Base-by-base conservation (phyloP, 2,797 vertebrate species). In the Sus cebifrons region DNA sequence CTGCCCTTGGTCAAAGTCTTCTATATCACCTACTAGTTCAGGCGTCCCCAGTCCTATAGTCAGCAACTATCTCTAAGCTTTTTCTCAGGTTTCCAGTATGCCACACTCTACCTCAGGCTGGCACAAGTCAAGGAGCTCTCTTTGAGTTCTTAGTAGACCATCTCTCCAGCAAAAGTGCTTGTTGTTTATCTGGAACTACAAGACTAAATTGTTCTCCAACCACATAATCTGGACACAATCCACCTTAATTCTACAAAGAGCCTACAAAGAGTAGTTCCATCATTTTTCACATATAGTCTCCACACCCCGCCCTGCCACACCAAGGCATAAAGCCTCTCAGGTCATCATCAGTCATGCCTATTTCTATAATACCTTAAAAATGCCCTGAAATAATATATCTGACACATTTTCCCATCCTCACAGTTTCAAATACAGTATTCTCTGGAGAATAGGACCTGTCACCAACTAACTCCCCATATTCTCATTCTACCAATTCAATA, bases 241-340 rank as follows among this genome's bases (percentile, higher is more conserved):
- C 20, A 27, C 15, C 27, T 73, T 16, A n/a, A 4, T 92, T 82
- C 25, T 62, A 73, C 9, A 70, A 65, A 88, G 20, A 36, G 2
- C 5, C 29, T 62, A 79, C 15, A n/a, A 94, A 67, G 6, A 84
- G 44, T 23, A 71, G 29, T 32, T 75, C 1, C 5, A 90, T 14
- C 29, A 16, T 15, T 52, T 73, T 77, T 56, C 12, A 56, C 27
- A 74, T 44, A n/a, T 7, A 60, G 13, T 52, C n/a, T 5, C 8
- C 9, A n/a, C 7, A 12, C 0, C 0, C 1, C 36, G 36, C 36
- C 36, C 36, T 36, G 36, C 3, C 18, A 2, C 21, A 44, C 6
- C 27, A 74, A 82, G 32, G 7, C 52, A 74, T 65, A 25, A 79
- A 58, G 18, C 2, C 20, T 82, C 75, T 36, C 18, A 71, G 3